phyloP scores from a whole-genome alignment of 1,140 invertebrate genomes.

The Rhopalosiphum maidis region DNA sequence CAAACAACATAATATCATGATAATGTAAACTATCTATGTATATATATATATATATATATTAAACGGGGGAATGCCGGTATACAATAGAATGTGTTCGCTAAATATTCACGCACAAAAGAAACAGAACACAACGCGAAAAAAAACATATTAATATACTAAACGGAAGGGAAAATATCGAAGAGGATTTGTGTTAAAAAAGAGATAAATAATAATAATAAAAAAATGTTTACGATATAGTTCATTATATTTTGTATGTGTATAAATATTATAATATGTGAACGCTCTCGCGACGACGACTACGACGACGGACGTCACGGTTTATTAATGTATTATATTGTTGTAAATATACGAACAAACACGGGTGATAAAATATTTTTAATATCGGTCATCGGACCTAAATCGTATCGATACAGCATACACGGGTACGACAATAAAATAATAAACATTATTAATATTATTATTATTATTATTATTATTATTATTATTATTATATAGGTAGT shows the following conservation, averaged over 20 bases:
- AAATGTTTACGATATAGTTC: background rate
- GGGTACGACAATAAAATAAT: background rate
- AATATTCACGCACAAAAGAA: background rate
- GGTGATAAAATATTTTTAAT: background rate
- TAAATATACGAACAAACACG: background rate
- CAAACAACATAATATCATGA: background rate
- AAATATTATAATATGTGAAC: background rate
- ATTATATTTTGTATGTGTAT: background rate
- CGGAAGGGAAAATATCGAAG: background rate
- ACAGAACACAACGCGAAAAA: conserved; percentile 8
- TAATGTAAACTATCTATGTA: no score
- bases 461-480: background rate
- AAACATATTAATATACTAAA: conserved; percentile 17
- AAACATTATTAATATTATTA: no score
- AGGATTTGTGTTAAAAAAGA: background rate
- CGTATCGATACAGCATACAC: background rate
- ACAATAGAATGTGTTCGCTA: conserved; percentile 26
- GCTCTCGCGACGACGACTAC: background rate
- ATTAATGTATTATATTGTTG: background rate
- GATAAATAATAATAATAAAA: background rate
- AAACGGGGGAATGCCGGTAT: background rate
- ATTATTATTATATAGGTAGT: background rate
- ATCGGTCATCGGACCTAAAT: conserved; percentile 6
- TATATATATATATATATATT: background rate
- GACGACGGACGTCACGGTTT: background rate